Conservation (phyloP, 2,797 vertebrate species). For the Myotis vivesi region DNA sequence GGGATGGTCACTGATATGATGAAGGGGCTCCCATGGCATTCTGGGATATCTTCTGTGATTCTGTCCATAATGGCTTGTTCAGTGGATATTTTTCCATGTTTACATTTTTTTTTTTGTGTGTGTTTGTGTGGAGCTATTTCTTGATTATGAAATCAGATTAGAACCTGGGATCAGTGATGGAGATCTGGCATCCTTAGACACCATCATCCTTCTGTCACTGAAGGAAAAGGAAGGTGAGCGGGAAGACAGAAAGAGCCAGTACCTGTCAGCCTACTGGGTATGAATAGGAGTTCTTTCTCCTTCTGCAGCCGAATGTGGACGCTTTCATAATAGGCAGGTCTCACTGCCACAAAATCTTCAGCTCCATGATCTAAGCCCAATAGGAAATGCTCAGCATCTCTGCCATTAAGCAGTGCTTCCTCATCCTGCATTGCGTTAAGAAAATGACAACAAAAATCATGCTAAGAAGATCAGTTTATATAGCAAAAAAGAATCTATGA, state of each 20-base stretch:
- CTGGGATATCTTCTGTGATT: background rate
- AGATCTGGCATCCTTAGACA: background rate
- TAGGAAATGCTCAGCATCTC: constrained; percentile 83
- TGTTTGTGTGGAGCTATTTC: background rate
- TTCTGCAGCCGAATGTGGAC: constrained; percentile 82
- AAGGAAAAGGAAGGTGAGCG: background rate
- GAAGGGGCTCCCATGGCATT: background rate
- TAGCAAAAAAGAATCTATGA: background rate
- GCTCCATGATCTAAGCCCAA: constrained; percentile 85
- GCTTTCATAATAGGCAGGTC: constrained; percentile 87
- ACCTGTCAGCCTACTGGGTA: constrained; percentile 91
- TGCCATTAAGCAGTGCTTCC: constrained; percentile 83
- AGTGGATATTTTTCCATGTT: background rate
- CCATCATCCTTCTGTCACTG: background rate
- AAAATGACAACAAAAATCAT: background rate
- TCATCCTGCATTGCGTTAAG: constrained; percentile 85
- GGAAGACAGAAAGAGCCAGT: background rate
- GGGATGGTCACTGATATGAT: background rate
- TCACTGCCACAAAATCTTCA: constrained; percentile 89
- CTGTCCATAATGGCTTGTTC: background rate
- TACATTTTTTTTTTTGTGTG: background rate
- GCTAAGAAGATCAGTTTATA: background rate
- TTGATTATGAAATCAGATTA: background rate
- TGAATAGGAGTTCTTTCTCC: constrained; percentile 89
- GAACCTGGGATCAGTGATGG: background rate